A percentile compares a stretch with the other conserved stretches of the same genome.
These are phyloP conservation scores for Hecatera dysodea DNA, from an alignment of 2,888 invertebrate genomes.

Conservation along the genomic window DNA sequence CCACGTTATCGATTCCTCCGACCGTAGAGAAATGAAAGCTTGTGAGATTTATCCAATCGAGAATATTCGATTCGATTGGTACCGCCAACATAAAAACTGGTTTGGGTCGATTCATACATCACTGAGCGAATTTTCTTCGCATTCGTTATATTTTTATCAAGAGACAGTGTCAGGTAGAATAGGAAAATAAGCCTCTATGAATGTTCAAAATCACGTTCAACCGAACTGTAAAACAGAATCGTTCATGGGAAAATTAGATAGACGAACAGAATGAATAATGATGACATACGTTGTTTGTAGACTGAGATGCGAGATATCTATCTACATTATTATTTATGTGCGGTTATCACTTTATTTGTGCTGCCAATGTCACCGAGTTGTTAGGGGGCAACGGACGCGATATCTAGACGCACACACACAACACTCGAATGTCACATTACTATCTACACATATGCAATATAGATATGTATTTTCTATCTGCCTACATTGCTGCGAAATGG, in stretches of 20 bases:
- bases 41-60: slow-evolving; percentile 63
- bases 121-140: slow-evolving; percentile 54
- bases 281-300: slow-evolving; percentile 72
- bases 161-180: slow-evolving; percentile 22
- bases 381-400: slow-evolving; percentile 88
- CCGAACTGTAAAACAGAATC: slow-evolving; percentile 31
- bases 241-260: slow-evolving; percentile 52
- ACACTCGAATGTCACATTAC: slow-evolving; percentile 71
- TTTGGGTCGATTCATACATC: slow-evolving; percentile 60
- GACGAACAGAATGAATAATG: slow-evolving; percentile 60
- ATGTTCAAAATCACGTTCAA: slow-evolving; percentile 15
- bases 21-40: slow-evolving; percentile 40
- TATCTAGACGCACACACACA: slow-evolving; percentile 83
- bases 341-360: slow-evolving; percentile 88
- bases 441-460: slow-evolving; percentile 71
- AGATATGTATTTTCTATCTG: slow-evolving; percentile 74
- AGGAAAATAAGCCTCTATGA: slow-evolving; percentile 11
- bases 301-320: slow-evolving; percentile 70
- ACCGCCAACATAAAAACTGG: slow-evolving; percentile 54
- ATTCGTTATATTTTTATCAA: slow-evolving; percentile 50
- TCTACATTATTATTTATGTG: slow-evolving; percentile 82
- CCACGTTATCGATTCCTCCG: slow-evolving; percentile 35
- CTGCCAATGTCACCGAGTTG: slow-evolving; percentile 90
- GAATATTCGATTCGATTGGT: slow-evolving; percentile 61
- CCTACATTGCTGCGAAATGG: slow-evolving; percentile 75